Evolutionary conservation across 1,140 invertebrate genomes (phyloP).

Genomic region (Zaprionus gabonicus): DNA sequence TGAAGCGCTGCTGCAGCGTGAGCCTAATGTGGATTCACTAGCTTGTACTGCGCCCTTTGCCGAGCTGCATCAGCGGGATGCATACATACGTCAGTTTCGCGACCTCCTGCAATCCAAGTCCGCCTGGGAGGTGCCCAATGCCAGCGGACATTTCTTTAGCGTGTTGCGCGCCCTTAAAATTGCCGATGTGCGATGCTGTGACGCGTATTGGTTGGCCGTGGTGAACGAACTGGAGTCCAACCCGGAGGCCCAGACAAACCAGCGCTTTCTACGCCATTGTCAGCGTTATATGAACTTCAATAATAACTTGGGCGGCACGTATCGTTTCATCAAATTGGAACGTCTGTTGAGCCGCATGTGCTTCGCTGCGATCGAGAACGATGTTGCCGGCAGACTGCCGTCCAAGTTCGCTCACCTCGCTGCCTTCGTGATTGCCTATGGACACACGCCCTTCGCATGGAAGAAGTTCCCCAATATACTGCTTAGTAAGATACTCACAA

Average conservation of each 20-base stretch:
- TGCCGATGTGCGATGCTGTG: constrained; percentile 80
- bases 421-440: constrained; percentile 85
- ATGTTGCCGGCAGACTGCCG: constrained; percentile 75
- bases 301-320: constrained; percentile 85
- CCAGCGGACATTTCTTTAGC: constrained; percentile 71
- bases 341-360: constrained; percentile 81
- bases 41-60: constrained; percentile 72
- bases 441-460: constrained; percentile 70
- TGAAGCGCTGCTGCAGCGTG: constrained; percentile 48
- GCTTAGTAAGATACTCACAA: constrained; percentile 72
- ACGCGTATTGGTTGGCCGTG: constrained; percentile 84
- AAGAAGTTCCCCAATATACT: constrained; percentile 77
- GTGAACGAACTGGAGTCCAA: constrained; percentile 61
- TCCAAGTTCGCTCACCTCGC: constrained; percentile 81
- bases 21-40: constrained; percentile 54
- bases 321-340: constrained; percentile 85
- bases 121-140: constrained; percentile 46
- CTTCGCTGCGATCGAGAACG: constrained; percentile 78
- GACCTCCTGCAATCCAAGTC: constrained; percentile 66
- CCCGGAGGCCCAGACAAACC: constrained; percentile 49
- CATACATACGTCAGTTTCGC: constrained; percentile 68
- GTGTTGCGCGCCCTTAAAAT: constrained; percentile 84
- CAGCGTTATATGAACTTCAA: constrained; percentile 86
- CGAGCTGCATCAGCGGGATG: constrained; percentile 72
- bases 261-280: constrained; percentile 80